phyloP scores from a whole-genome alignment of 1,140 invertebrate genomes.

The Polypedilum vanderplanki region DNA sequence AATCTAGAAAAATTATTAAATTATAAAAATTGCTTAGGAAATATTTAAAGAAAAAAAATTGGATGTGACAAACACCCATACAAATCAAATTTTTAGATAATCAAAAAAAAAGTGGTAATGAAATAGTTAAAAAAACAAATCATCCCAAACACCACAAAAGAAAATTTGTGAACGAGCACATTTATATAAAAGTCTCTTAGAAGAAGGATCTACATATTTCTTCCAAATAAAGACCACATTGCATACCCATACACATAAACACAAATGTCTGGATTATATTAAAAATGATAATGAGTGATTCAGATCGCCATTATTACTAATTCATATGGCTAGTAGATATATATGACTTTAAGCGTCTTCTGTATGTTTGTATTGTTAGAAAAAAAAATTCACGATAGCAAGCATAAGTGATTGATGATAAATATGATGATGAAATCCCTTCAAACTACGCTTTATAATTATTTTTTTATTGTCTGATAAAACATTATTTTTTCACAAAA shows the following conservation, averaged over 20 bases:
- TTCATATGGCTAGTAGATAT: slow-evolving; percentile 12
- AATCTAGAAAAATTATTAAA: background rate
- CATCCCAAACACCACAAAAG: background rate
- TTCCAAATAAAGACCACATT: background rate
- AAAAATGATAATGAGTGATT: background rate
- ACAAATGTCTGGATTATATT: slow-evolving; percentile 9
- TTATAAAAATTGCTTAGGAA: background rate
- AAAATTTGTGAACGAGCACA: background rate
- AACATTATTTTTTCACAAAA: background rate
- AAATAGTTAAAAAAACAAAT: background rate
- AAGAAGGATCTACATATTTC: background rate
- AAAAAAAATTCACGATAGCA: background rate
- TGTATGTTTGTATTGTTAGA: slow-evolving; percentile 12
- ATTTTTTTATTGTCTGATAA: slow-evolving; percentile 29
- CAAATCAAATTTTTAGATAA: background rate
- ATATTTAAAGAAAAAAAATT: background rate
- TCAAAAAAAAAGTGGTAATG: background rate
- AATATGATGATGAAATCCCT: background rate
- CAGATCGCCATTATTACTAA: background rate
- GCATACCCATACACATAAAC: background rate
- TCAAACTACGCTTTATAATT: slow-evolving; percentile 22
- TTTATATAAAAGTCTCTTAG: background rate
- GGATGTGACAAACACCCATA: background rate
- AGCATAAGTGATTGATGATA: background rate
- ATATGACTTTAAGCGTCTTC: slow-evolving; percentile 1